Base-by-base conservation (phyloP, 2,888 invertebrate genomes). In the Brenthis hecate region DNA sequence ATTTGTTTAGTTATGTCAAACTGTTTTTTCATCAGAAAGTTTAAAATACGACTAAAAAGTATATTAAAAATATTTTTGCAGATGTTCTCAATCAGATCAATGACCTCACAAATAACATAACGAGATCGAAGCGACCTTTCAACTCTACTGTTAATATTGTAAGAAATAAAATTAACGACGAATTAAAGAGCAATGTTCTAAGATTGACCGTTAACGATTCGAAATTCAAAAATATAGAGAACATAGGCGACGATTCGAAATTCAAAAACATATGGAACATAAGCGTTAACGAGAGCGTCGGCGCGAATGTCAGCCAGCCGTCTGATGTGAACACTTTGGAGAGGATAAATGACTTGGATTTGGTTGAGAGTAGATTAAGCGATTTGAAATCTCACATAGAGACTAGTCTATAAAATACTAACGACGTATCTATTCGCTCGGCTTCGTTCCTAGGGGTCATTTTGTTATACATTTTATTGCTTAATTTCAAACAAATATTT, bases 61-160 rank as follows among this genome's bases (percentile, higher is more conserved):
- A 53, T 14, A 6, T 16, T 11, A 16, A n/a, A 6, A 53, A 16
- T 53, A 53, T 16, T 16, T 8, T 28, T 72, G 81, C 87, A 92
- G 92, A 89, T 78, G 87, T 91, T 60, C 76, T 92, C 11, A 88
- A 89, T 67, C 85, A 92, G 78, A 85, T 92, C 71, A 86, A 85
- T 66, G 84, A 91, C 61, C 80, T 91, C 70, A 88, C 91, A 0
- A 81, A 72, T 14, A 78, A 80, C 13, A 70, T 86, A 13, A 79
- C 73, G 16, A 78, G 77, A 14, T 79, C 71, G 43, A 62, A 61
- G n/a, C 73, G 69, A 13, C 69, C 73, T 43, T 68, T 74, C 1
- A 73, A 77, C 61, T 64, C 71, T 50, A 76, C 74, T 3, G 69
- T 65, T 55, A 32, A 62, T 19, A 56, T 53, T 8, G 69, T 70